These are phyloP conservation scores for Oreonectes daqikongensis DNA, from an alignment of 2,797 vertebrate species.

Conservation along the genomic window DNA sequence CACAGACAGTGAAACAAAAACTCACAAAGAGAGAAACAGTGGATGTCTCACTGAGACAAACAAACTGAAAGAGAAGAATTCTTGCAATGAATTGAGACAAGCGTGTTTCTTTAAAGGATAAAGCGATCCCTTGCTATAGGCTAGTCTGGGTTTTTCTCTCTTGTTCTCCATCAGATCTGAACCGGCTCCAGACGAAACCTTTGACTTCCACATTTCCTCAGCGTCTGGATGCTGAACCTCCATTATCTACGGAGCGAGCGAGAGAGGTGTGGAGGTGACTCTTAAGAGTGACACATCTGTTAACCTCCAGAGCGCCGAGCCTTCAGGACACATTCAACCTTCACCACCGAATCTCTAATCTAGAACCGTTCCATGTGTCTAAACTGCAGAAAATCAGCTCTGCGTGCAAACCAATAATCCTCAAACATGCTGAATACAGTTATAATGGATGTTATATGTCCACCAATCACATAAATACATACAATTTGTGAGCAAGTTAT, in stretches of 20 bases:
- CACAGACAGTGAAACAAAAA: background rate
- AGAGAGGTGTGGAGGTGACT: constrained; percentile 9
- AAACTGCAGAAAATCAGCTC: background rate
- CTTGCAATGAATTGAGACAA: background rate
- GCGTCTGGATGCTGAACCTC: no score
- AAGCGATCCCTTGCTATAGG: constrained; percentile 39
- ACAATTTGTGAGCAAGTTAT: background rate
- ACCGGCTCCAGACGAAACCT: constrained; percentile 44
- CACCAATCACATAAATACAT: no score
- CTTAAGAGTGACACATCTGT: constrained; percentile 48
- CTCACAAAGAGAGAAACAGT: background rate
- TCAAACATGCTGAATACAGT: background rate
- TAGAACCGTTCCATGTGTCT: background rate
- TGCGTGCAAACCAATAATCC: no score
- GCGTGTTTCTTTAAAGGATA: constrained; percentile 35
- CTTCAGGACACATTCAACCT: constrained; percentile 20
- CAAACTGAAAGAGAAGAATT: background rate
- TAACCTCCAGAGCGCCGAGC: constrained; percentile 46
- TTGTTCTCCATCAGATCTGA: constrained; percentile 20
- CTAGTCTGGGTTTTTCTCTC: constrained; percentile 39
- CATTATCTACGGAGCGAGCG: constrained; percentile 37
- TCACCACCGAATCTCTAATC: background rate
- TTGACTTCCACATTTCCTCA: constrained; percentile 54
- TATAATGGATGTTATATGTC: no score
- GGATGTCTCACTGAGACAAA: no score